Evolutionary conservation across 2,888 invertebrate species (phyloP).

Genomic region (Alloplasta piceator): DNA sequence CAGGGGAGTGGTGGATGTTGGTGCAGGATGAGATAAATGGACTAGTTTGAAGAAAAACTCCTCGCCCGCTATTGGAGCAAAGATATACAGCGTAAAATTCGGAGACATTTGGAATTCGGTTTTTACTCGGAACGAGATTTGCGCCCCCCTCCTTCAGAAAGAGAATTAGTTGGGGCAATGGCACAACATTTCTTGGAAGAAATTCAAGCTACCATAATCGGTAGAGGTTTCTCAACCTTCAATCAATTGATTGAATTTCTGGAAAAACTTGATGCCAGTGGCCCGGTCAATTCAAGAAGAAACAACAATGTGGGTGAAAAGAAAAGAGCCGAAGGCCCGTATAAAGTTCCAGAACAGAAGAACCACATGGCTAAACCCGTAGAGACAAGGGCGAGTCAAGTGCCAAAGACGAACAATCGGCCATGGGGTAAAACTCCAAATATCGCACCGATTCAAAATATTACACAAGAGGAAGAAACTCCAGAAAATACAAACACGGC

Average conservation of each 20-base stretch:
- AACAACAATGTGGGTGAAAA: background rate
- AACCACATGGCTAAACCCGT: too few species aligned
- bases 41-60: background rate
- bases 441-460: slow-evolving; percentile 3
- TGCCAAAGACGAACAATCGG: too few species aligned
- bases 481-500: background rate
- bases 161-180: background rate
- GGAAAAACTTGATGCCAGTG: slow-evolving; percentile 6
- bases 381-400: too few species aligned
- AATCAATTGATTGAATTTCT: background rate
- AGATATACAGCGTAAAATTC: background rate
- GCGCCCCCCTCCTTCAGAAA: background rate
- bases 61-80: background rate
- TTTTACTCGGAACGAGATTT: background rate
- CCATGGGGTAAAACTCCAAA: too few species aligned
- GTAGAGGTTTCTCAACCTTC: background rate
- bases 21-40: background rate
- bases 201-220: background rate
- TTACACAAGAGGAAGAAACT: background rate
- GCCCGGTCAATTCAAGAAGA: background rate
- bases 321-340: background rate
- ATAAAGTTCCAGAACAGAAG: too few species aligned
- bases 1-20: slow-evolving; percentile 9
- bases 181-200: background rate
- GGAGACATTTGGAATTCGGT: background rate